Conservation (phyloP, 2,113 vertebrate species). For the Coptodon rendalli region DNA sequence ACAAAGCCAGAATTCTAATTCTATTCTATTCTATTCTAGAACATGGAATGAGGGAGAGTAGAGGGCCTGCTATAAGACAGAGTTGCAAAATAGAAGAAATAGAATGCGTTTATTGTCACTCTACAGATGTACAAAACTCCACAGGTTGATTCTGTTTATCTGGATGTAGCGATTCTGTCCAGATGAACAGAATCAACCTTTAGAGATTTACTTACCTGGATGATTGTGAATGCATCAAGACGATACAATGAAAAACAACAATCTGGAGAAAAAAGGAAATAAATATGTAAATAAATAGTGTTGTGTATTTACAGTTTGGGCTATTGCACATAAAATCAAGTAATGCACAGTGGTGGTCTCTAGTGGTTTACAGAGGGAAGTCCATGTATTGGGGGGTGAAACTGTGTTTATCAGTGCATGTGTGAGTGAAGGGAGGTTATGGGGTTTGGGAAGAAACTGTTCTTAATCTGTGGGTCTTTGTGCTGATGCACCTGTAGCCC, state of each 20-base stretch:
- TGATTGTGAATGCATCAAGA: not conserved
- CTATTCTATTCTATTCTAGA: too few species aligned
- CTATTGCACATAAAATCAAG: too few species aligned
- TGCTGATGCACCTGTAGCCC: too few species aligned
- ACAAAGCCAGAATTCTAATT: not conserved
- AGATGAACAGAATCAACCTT: not conserved
- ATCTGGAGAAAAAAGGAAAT: not conserved
- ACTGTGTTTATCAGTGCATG: too few species aligned
- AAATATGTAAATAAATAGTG: too few species aligned
- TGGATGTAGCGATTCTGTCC: not conserved
- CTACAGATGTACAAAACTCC: not conserved
- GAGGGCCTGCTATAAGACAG: not conserved
- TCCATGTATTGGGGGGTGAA: too few species aligned
- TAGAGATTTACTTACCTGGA: not conserved
- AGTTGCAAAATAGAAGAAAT: not conserved
- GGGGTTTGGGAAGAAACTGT: too few species aligned
- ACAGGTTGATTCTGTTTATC: not conserved
- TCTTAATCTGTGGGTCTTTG: too few species aligned
- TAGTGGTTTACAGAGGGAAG: too few species aligned
- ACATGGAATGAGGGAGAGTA: not conserved
- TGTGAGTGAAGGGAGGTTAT: too few species aligned
- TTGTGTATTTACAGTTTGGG: too few species aligned
- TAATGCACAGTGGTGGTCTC: too few species aligned
- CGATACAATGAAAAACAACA: not conserved
- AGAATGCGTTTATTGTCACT: fast-evolving